Evolutionary conservation across 1,140 invertebrate genomes (phyloP).

Genomic region (Habropoda laboriosa): DNA sequence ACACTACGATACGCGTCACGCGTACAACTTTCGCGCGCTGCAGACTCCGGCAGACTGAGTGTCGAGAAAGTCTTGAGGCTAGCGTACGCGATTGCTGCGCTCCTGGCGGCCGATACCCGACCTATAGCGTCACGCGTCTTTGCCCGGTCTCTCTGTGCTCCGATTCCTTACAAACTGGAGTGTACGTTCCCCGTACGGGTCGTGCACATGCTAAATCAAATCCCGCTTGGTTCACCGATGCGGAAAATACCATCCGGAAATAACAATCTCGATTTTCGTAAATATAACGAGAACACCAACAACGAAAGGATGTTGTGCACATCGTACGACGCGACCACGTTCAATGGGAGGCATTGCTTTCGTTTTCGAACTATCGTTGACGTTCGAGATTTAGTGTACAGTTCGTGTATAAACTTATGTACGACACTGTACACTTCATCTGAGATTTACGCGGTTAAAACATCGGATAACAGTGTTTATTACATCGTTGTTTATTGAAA

Average conservation of each 20-base stretch:
- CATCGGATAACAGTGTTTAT: too few relatives aligned
- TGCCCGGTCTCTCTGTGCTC: slow-evolving; percentile 47
- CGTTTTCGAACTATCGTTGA: too few relatives aligned
- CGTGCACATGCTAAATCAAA: slow-evolving; percentile 41
- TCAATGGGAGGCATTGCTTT: too few relatives aligned
- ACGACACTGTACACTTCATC: too few relatives aligned
- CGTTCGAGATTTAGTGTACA: too few relatives aligned
- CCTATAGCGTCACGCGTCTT: slow-evolving; percentile 42
- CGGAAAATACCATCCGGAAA: slow-evolving; percentile 23
- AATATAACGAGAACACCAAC: background rate
- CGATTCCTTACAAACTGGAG: slow-evolving; percentile 53
- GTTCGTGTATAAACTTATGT: too few relatives aligned
- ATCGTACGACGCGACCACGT: background rate
- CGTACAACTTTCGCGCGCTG: slow-evolving; percentile 57
- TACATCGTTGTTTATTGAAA: too few relatives aligned
- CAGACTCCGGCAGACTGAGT: slow-evolving; percentile 71
- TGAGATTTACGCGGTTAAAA: background rate
- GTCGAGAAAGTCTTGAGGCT: slow-evolving; percentile 53
- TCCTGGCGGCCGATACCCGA: slow-evolving; percentile 54
- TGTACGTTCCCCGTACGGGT: background rate
- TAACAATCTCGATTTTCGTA: slow-evolving; percentile 40
- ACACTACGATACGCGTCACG: slow-evolving; percentile 9
- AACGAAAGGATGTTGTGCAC: background rate
- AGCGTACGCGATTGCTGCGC: slow-evolving; percentile 68
- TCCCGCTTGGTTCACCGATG: background rate